Conservation (phyloP, 2,113 vertebrate genomes). For the Triplophysa dalaica region DNA sequence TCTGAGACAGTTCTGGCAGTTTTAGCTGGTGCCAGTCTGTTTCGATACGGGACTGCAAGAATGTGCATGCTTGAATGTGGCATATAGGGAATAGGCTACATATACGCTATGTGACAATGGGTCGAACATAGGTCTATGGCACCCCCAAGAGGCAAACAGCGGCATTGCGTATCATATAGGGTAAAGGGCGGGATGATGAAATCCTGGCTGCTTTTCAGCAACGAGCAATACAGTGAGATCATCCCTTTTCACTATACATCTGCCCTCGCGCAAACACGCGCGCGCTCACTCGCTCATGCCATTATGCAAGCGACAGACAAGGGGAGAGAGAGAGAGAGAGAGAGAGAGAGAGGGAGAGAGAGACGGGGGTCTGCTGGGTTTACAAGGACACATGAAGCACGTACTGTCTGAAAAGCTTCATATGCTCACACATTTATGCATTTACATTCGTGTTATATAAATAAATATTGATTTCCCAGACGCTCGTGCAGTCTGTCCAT, state of each 20-base stretch:
- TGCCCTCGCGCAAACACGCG: not conserved
- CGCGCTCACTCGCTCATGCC: slow-evolving; percentile 1
- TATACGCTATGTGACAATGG: slow-evolving; percentile 5
- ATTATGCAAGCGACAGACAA: slow-evolving; percentile 49
- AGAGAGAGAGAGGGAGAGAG: not conserved
- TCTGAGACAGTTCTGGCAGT: slow-evolving; percentile 48
- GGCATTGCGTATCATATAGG: not conserved
- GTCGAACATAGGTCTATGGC: slow-evolving; percentile 41
- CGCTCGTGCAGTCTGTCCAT: slow-evolving; percentile 1
- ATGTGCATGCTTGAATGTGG: not conserved
- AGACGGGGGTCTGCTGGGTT: slow-evolving; percentile 10
- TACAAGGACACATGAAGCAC: slow-evolving; percentile 44
- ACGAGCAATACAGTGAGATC: slow-evolving; percentile 55
- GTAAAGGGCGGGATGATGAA: slow-evolving; percentile 52
- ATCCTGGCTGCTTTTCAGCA: slow-evolving; percentile 61
- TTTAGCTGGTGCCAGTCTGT: slow-evolving; percentile 66
- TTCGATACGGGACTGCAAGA: slow-evolving; percentile 15
- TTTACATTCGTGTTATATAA: slow-evolving; percentile 18
- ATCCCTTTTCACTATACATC: slow-evolving; percentile 49
- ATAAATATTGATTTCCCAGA: slow-evolving; percentile 21
- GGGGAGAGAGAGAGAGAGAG: not conserved
- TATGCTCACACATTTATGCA: slow-evolving; percentile 19
- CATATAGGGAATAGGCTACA: not conserved
- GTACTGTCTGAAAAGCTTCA: slow-evolving; percentile 10
- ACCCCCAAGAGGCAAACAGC: slow-evolving; percentile 55